Evolutionary conservation across 2,888 invertebrate species (phyloP).

Genomic region (Hypena proboscidalis): DNA sequence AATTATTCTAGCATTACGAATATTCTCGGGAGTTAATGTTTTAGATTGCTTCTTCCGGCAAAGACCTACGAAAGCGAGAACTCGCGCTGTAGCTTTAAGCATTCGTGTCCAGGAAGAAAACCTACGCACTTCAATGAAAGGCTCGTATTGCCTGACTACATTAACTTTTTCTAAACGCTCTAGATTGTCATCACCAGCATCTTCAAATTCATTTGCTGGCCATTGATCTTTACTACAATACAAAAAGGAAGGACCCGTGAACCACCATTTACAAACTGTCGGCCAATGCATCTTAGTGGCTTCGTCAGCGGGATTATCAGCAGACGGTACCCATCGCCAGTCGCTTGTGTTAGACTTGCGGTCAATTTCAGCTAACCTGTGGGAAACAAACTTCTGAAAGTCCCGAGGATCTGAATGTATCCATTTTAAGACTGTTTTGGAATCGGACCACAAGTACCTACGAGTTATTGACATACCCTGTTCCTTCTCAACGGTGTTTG

Average conservation of each 20-base stretch:
- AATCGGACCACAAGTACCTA: slow-evolving; percentile 17
- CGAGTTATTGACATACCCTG: not conserved
- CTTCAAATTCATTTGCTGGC: not conserved
- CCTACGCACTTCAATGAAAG: no score
- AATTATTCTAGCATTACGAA: not conserved
- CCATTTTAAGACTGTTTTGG: slow-evolving; percentile 12
- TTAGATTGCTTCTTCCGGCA: no score
- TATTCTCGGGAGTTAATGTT: not conserved
- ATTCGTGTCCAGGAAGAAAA: no score
- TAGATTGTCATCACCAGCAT: no score
- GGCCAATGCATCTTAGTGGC: slow-evolving; percentile 6
- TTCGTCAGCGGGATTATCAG: slow-evolving; percentile 8
- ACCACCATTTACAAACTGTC: not conserved
- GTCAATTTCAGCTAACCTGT: slow-evolving; percentile 13
- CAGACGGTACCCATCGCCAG: slow-evolving; percentile 12
- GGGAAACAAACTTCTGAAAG: slow-evolving; percentile 7
- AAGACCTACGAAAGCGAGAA: no score
- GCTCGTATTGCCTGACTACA: no score
- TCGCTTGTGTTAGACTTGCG: not conserved
- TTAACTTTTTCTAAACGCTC: no score
- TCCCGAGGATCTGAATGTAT: slow-evolving; percentile 4
- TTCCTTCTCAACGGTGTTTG: slow-evolving; percentile 1
- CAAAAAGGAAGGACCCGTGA: slow-evolving; percentile 9
- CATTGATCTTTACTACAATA: not conserved
- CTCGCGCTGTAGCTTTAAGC: no score